Conservation (phyloP, 2,888 invertebrate genomes). For the Diarsia rubi region DNA sequence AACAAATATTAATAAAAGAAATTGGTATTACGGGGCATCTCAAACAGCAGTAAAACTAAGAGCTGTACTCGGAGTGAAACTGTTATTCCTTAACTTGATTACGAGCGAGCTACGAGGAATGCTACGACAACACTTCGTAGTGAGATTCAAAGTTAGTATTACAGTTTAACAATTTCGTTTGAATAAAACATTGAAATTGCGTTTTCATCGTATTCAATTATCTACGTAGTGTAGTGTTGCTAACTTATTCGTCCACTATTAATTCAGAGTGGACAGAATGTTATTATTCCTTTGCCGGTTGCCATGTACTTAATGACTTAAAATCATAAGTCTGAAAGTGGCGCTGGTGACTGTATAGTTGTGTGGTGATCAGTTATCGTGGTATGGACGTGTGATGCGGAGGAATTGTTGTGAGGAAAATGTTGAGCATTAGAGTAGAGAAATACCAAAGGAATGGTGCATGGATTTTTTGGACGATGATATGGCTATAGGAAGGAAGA, state of each 20-base stretch:
- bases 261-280: constrained; percentile 15
- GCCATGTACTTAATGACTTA: background rate
- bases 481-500: no score
- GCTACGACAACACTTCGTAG: constrained; percentile 59
- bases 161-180: constrained; percentile 47
- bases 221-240: constrained; percentile 41
- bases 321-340: background rate
- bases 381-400: no score
- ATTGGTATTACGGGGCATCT: constrained; percentile 48
- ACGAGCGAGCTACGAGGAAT: constrained; percentile 51
- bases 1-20: constrained; percentile 57
- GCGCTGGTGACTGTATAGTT: no score
- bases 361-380: no score
- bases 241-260: constrained; percentile 38
- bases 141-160: constrained; percentile 52
- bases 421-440: no score
- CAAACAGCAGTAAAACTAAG: constrained; percentile 51
- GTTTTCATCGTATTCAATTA: constrained; percentile 54
- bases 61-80: constrained; percentile 39
- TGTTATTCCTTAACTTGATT: constrained; percentile 57
- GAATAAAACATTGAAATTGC: constrained; percentile 47
- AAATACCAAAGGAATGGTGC: no score
- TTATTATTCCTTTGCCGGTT: constrained; percentile 12
- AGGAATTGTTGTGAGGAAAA: no score
- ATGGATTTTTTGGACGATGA: no score